A percentile compares a stretch with the other conserved stretches of the same genome.
Evolutionary conservation across 2,797 vertebrate species (phyloP).

Genomic region (Poecilia picta): DNA sequence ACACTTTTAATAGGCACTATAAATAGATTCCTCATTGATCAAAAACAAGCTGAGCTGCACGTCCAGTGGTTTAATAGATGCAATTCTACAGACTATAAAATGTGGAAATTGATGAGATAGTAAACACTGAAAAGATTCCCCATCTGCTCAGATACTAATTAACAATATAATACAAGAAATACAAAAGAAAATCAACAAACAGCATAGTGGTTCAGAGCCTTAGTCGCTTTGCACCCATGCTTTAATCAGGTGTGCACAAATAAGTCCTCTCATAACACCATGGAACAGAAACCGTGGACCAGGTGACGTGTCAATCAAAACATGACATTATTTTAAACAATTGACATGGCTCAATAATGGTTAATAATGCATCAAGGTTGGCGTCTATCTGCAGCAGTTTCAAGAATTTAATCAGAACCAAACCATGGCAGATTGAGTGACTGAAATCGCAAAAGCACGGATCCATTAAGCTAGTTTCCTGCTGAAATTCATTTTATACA

Average conservation of each 20-base stretch:
- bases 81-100: background rate
- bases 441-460: slow-evolving; percentile 45
- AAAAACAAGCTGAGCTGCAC: background rate
- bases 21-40: background rate
- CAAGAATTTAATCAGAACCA: slow-evolving; percentile 47
- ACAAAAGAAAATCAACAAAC: background rate
- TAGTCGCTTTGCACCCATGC: background rate
- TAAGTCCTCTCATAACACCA: background rate
- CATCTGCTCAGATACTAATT: background rate
- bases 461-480: slow-evolving; percentile 32
- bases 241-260: background rate
- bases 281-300: background rate
- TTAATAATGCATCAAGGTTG: background rate
- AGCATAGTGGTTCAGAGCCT: background rate
- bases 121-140: background rate
- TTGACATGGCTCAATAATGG: background rate
- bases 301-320: background rate
- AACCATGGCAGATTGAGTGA: slow-evolving; percentile 37
- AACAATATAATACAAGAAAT: background rate
- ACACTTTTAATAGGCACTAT: background rate
- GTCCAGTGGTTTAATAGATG: background rate
- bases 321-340: background rate
- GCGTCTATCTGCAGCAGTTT: background rate
- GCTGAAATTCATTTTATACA: slow-evolving; percentile 25
- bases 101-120: background rate